phyloP scores from a whole-genome alignment of 2,888 invertebrate genomes.

The Desoria tigrina region DNA sequence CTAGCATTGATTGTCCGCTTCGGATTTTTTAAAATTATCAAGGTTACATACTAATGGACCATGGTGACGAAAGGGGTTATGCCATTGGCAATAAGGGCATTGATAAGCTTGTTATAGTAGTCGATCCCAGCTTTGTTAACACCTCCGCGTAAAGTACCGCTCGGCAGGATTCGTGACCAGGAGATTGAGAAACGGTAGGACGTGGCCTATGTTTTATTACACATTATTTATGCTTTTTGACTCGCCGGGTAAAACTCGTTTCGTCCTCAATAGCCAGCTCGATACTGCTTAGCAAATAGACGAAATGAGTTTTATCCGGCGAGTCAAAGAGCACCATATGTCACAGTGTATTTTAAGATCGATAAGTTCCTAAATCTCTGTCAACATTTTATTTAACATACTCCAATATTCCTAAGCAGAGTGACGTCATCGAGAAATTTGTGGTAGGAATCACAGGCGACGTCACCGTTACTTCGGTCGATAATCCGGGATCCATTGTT shows the following conservation, averaged over 20 bases:
- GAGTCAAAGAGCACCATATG: too few species aligned
- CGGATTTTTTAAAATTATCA: too few species aligned
- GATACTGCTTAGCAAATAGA: too few species aligned
- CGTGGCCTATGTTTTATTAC: slow-evolving; percentile 37
- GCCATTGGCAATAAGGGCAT: slow-evolving; percentile 56
- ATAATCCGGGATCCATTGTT: slow-evolving; percentile 54
- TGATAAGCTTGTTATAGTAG: slow-evolving; percentile 57
- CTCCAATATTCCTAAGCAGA: slow-evolving; percentile 57
- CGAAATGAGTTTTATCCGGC: too few species aligned
- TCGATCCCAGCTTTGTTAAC: slow-evolving; percentile 57
- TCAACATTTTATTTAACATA: slow-evolving; percentile 45
- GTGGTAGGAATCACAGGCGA: slow-evolving; percentile 59
- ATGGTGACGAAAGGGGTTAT: slow-evolving; percentile 60
- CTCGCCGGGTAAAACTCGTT: too few species aligned
- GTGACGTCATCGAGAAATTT: slow-evolving; percentile 58
- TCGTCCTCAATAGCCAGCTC: too few species aligned
- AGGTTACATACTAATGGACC: neutral
- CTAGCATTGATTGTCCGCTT: too few species aligned
- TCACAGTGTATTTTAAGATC: too few species aligned
- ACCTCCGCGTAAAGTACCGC: slow-evolving; percentile 52
- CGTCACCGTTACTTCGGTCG: slow-evolving; percentile 58
- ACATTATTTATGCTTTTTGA: too few species aligned
- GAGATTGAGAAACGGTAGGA: slow-evolving; percentile 53
- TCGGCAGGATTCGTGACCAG: slow-evolving; percentile 59
- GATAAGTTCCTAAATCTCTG: too few species aligned